Evolutionary conservation across 1,140 invertebrate genomes (phyloP).

Genomic region (Matsumurasca onukii): DNA sequence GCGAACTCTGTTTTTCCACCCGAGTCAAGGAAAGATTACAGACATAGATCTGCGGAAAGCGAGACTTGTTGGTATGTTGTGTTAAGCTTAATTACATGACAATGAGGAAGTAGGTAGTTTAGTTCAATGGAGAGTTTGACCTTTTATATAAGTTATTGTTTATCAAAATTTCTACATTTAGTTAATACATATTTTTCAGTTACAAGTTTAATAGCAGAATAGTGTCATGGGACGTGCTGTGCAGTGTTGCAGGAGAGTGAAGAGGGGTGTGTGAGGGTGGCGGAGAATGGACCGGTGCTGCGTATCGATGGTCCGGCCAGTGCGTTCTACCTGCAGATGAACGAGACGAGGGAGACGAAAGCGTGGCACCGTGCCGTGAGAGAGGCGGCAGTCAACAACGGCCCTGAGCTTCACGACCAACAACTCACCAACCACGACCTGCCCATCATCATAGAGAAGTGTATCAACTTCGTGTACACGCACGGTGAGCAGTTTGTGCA

Average conservation of each 20-base stretch:
- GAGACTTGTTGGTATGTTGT: conserved; percentile 66
- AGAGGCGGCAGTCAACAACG: conserved; percentile 73
- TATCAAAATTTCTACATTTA: too few relatives aligned
- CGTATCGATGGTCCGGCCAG: conserved; percentile 63
- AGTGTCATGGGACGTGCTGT: conserved; percentile 29
- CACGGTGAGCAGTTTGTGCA: conserved; percentile 62
- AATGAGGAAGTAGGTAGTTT: too few relatives aligned
- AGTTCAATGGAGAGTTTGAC: too few relatives aligned
- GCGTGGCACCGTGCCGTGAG: conserved; percentile 72
- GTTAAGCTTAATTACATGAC: too few relatives aligned
- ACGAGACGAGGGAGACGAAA: conserved; percentile 53
- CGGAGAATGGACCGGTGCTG: conserved; percentile 61
- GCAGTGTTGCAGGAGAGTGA: conserved; percentile 54
- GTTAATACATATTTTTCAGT: too few relatives aligned
- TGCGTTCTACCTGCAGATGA: conserved; percentile 70
- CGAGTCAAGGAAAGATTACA: conserved; percentile 54
- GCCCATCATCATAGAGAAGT: conserved; percentile 87
- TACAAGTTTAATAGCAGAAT: too few relatives aligned
- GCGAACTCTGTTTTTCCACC: conserved; percentile 66
- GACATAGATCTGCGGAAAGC: conserved; percentile 78
- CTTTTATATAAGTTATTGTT: too few relatives aligned
- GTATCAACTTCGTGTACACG: conserved; percentile 83
- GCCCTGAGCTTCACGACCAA: conserved; percentile 73
- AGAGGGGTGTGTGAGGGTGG: conserved; percentile 31
- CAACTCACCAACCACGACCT: conserved; percentile 82